A percentile compares a stretch with the other conserved stretches of the same genome.
Evolutionary conservation across 2,113 vertebrate genomes (phyloP).

Genomic region (Cariama cristata): DNA sequence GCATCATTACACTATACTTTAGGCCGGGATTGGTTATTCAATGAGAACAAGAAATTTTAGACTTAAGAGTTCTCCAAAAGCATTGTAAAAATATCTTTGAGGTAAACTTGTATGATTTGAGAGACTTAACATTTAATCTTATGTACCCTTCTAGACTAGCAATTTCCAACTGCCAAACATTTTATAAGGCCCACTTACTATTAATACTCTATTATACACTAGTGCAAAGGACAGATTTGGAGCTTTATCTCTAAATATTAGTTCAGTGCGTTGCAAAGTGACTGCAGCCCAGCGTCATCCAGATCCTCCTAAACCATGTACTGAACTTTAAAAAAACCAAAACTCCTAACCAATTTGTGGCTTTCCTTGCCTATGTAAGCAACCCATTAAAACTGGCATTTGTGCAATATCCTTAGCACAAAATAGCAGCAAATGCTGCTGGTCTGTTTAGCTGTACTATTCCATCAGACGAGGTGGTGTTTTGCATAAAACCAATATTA

Average conservation of each 20-base stretch:
- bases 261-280: neutral
- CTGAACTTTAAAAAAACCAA: neutral
- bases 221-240: neutral
- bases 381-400: neutral
- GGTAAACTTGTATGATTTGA: neutral
- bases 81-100: neutral
- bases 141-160: constrained; percentile 3
- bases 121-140: constrained; percentile 8
- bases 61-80: neutral
- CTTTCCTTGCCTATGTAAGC: neutral
- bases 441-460: neutral
- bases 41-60: neutral
- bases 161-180: neutral
- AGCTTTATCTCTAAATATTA: neutral
- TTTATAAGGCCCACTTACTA: neutral
- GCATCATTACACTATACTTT: neutral
- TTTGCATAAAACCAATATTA: neutral
- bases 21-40: neutral
- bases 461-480: neutral
- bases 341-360: neutral
- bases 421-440: neutral
- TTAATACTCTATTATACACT: neutral
- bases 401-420: neutral
- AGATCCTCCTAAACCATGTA: neutral
- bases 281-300: neutral